Conservation (phyloP, 2,888 invertebrate genomes). For the Buathra laborator region DNA sequence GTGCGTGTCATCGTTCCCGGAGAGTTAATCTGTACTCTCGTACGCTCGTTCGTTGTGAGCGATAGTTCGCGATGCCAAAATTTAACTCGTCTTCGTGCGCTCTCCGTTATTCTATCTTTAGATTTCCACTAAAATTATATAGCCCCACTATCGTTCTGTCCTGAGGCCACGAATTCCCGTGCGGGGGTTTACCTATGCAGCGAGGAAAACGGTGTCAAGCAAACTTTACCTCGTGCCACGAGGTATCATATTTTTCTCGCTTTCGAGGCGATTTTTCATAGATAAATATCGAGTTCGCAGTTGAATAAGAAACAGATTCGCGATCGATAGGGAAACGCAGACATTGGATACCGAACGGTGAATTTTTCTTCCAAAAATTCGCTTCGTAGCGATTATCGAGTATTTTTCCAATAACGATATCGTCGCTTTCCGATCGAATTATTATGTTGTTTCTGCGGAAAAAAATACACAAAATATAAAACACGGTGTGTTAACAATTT, state of each 20-base stretch:
- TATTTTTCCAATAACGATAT: too few relatives aligned
- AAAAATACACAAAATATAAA: too few relatives aligned
- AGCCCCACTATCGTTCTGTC: conserved; percentile 1
- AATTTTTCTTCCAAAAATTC: too few relatives aligned
- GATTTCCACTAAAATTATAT: conserved; percentile 41
- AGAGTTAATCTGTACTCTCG: not conserved
- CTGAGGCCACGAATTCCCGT: conserved; percentile 33
- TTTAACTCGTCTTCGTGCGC: conserved; percentile 1
- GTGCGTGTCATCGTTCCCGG: conserved; percentile 38
- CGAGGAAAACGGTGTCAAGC: conserved; percentile 12
- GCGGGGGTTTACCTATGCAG: conserved; percentile 10
- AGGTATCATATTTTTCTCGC: not conserved
- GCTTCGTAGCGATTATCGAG: too few relatives aligned
- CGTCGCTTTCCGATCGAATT: too few relatives aligned
- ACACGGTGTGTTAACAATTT: too few relatives aligned
- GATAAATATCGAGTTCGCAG: too few relatives aligned
- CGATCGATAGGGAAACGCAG: too few relatives aligned
- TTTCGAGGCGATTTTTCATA: not conserved
- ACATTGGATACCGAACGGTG: too few relatives aligned
- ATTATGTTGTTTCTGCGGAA: too few relatives aligned
- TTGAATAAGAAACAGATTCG: too few relatives aligned
- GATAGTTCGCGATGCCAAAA: conserved; percentile 41
- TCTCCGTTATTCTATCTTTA: conserved; percentile 31
- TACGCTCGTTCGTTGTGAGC: not conserved
- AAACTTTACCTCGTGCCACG: not conserved